Evolutionary conservation across 2,113 vertebrate genomes (phyloP).

Genomic region (Zosterops borbonicus): DNA sequence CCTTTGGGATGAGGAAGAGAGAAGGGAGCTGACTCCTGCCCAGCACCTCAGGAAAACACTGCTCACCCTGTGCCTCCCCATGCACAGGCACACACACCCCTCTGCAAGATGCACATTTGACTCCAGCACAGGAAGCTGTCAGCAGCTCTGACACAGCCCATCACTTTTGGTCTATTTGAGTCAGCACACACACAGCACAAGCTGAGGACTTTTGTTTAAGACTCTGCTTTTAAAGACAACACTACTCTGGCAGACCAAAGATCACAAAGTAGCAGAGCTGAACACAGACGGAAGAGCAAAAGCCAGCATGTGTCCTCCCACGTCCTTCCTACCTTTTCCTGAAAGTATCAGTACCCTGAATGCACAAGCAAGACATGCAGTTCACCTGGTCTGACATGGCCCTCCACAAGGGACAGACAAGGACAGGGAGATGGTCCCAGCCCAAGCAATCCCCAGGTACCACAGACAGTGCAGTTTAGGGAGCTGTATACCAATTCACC

Average conservation of each 20-base stretch:
- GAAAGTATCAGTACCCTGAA: not conserved
- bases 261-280: not conserved
- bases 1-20: not conserved
- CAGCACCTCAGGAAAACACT: not conserved
- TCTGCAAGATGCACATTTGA: not conserved
- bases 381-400: not conserved
- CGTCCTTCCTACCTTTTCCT: not conserved
- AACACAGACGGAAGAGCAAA: not conserved
- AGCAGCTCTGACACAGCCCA: not conserved
- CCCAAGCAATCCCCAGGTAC: not conserved
- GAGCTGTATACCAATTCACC: not conserved
- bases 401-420: not conserved
- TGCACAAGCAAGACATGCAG: not conserved
- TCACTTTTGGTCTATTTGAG: not conserved
- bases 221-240: not conserved
- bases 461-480: not conserved
- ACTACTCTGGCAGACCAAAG: not conserved
- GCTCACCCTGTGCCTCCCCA: not conserved
- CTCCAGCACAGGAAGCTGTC: not conserved
- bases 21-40: not conserved
- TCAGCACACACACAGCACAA: not conserved
- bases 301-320: not conserved
- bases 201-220: not conserved
- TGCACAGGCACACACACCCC: not conserved
- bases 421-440: not conserved